A percentile compares a stretch with the other conserved stretches of the same genome.
These are phyloP conservation scores for Thecophora atra DNA, from an alignment of 2,888 invertebrate species.

Conservation along the genomic window DNA sequence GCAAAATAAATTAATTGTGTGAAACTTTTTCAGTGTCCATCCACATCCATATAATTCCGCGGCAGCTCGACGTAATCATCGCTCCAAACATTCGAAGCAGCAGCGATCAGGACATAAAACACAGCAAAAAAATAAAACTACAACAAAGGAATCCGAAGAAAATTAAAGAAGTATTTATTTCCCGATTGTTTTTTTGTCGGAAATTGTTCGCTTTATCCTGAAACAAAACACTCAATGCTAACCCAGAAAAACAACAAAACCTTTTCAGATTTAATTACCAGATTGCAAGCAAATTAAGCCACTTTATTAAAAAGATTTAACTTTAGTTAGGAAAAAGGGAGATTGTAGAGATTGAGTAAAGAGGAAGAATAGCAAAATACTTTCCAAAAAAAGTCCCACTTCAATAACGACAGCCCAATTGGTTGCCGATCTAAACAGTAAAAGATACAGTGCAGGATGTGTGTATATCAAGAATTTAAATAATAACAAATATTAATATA, in stretches of 20 bases:
- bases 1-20: conserved; percentile 31
- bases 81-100: conserved; percentile 56
- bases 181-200: conserved; percentile 1
- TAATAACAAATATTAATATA: not conserved
- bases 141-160: conserved; percentile 34
- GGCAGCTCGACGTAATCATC: conserved; percentile 60
- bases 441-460: too few relatives aligned
- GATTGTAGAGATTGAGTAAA: not conserved
- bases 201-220: conserved; percentile 15
- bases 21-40: conserved; percentile 59
- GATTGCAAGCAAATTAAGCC: conserved; percentile 1
- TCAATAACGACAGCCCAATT: too few relatives aligned
- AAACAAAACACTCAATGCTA: conserved; percentile 1
- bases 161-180: conserved; percentile 11
- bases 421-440: too few relatives aligned
- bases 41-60: conserved; percentile 65
- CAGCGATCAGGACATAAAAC: conserved; percentile 22
- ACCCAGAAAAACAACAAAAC: conserved; percentile 15
- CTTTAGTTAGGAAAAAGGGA: not conserved
- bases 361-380: too few relatives aligned
- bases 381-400: too few relatives aligned
- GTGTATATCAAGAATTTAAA: not conserved
- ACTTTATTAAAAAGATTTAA: conserved; percentile 17
- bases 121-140: conserved; percentile 35
- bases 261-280: not conserved